A percentile compares a stretch with the other conserved stretches of the same genome.
These are phyloP conservation scores for Isaurus tuberculatus DNA, from an alignment of 92 coral and sea anemone species.

Conservation along the genomic window DNA sequence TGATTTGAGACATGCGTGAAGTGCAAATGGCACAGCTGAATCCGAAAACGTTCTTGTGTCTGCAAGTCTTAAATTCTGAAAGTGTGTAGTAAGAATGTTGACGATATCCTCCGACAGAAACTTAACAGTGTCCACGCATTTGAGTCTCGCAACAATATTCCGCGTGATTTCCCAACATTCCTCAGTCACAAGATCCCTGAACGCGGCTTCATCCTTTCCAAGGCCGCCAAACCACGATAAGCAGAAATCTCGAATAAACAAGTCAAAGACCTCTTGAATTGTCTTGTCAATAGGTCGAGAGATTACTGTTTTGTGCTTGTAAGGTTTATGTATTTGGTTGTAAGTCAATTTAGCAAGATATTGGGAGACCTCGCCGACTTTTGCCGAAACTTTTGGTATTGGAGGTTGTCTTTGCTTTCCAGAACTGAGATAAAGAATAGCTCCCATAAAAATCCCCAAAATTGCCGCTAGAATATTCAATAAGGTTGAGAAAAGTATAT, in stretches of 20 bases:
- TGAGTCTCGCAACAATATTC: slow-evolving; percentile 79
- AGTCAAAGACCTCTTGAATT: slow-evolving; percentile 93
- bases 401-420: slow-evolving; percentile 84
- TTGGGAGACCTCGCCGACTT: slow-evolving; percentile 72
- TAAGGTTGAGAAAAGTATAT: slow-evolving; percentile 64
- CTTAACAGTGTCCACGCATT: slow-evolving; percentile 88
- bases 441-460: slow-evolving; percentile 84
- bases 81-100: slow-evolving; percentile 87
- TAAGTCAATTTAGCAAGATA: slow-evolving; percentile 77
- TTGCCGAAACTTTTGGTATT: slow-evolving; percentile 73
- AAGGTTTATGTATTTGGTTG: slow-evolving; percentile 76
- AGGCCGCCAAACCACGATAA: slow-evolving; percentile 93
- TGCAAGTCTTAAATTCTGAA: slow-evolving; percentile 90
- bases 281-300: slow-evolving; percentile 91
- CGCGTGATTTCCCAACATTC: slow-evolving; percentile 86
- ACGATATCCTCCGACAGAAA: slow-evolving; percentile 94
- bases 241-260: slow-evolving; percentile 94
- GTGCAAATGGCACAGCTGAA: slow-evolving; percentile 82
- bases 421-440: slow-evolving; percentile 73
- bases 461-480: slow-evolving; percentile 68
- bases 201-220: slow-evolving; percentile 95
- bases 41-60: slow-evolving; percentile 81
- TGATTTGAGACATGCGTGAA: slow-evolving; percentile 88
- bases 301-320: slow-evolving; percentile 82
- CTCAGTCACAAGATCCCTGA: slow-evolving; percentile 88